Conservation (phyloP, 1,140 invertebrate species). For the Bombus confusus region DNA sequence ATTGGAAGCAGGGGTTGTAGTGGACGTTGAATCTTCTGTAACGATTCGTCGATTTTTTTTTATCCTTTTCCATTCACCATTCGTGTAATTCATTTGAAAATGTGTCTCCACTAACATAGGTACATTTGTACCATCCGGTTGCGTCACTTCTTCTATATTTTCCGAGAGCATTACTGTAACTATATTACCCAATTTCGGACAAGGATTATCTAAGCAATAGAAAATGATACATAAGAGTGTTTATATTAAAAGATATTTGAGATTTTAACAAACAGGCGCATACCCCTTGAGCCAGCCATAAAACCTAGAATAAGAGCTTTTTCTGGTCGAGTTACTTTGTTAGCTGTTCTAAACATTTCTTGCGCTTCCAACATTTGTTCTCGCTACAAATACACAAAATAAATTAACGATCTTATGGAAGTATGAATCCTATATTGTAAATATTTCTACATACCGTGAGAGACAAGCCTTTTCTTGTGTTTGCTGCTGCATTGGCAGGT, state of each 20-base stretch:
- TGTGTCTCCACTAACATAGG: slow-evolving; percentile 94
- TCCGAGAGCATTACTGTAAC: slow-evolving; percentile 96
- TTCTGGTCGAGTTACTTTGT: slow-evolving; percentile 96
- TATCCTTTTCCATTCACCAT: slow-evolving; percentile 96
- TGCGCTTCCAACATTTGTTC: slow-evolving; percentile 98
- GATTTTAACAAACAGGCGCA: slow-evolving; percentile 44
- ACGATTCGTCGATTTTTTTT: slow-evolving; percentile 90
- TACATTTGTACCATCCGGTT: slow-evolving; percentile 88
- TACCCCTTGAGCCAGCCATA: slow-evolving; percentile 97
- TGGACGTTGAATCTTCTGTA: slow-evolving; percentile 79
- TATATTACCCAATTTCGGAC: slow-evolving; percentile 95
- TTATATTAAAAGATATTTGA: slow-evolving; percentile 15
- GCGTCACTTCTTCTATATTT: slow-evolving; percentile 90
- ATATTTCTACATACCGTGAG: slow-evolving; percentile 86
- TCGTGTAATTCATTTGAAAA: slow-evolving; percentile 98
- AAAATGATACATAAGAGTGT: slow-evolving; percentile 1
- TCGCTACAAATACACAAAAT: slow-evolving; percentile 84
- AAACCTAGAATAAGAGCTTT: slow-evolving; percentile 98
- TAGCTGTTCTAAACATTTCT: slow-evolving; percentile 98
- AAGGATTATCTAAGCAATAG: slow-evolving; percentile 91
- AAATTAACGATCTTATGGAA: slow-evolving; percentile 35
- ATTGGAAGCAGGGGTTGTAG: slow-evolving; percentile 64
- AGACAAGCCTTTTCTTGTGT: slow-evolving; percentile 87
- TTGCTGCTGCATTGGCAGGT: slow-evolving; percentile 83
- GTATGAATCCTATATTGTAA: slow-evolving; percentile 15